Percentiles rank a stretch among this genome's conserved stretches.
phyloP scores from a whole-genome alignment of 92 coral and sea anemone species.

The Zoanthus sansibaricus region DNA sequence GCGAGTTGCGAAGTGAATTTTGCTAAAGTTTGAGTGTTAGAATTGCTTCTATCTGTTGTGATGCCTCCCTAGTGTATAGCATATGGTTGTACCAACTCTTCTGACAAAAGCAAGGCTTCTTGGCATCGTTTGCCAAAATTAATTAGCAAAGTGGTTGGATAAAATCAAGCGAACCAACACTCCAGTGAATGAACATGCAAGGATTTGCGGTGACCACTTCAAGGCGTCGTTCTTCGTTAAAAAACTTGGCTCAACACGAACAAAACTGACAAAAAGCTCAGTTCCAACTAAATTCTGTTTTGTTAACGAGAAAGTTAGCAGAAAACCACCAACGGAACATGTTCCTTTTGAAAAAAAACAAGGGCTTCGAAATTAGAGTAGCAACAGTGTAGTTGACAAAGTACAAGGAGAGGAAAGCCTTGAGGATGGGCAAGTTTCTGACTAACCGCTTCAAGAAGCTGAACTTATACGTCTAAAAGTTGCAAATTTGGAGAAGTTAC shows the following conservation, averaged over 20 bases:
- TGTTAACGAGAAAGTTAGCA: not conserved
- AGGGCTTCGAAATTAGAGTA: not conserved
- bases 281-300: slow-evolving; percentile 37
- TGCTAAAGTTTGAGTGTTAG: not conserved
- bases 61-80: slow-evolving; percentile 23
- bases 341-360: not conserved
- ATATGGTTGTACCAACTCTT: not conserved
- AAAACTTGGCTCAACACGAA: slow-evolving; percentile 13
- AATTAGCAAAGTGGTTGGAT: slow-evolving; percentile 60
- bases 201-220: slow-evolving; percentile 69
- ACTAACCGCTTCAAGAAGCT: not conserved
- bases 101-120: slow-evolving; percentile 11
- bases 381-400: slow-evolving; percentile 14
- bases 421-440: not conserved
- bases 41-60: not conserved
- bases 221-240: slow-evolving; percentile 32
- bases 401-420: not conserved
- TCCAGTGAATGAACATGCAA: slow-evolving; percentile 65
- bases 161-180: slow-evolving; percentile 62
- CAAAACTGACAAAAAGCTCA: not conserved
- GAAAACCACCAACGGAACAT: slow-evolving; percentile 25
- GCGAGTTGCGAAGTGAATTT: not conserved
- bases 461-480: slow-evolving; percentile 11
- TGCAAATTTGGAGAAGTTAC: slow-evolving; percentile 23
- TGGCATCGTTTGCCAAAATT: slow-evolving; percentile 50